Evolutionary conservation across 2,113 vertebrate genomes (phyloP), one percentile per base, ranked within the genome.

Genomic region (Petrocephalus zakoni): DNA sequence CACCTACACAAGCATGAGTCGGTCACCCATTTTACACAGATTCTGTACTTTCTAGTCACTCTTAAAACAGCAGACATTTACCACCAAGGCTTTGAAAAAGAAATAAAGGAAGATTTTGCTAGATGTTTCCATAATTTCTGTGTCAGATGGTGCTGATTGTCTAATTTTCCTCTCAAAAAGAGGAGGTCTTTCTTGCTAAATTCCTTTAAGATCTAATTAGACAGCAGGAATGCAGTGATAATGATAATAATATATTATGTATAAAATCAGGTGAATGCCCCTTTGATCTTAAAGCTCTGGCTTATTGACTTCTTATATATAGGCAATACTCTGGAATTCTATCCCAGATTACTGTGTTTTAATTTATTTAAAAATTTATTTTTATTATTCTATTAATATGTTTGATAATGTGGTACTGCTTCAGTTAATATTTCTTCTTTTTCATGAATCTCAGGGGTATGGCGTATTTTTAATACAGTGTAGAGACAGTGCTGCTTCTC

Each of bases 1-100:
- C 84, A 86, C 84, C 84, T 86, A 86, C 84, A 56, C 84, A 86
- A 55, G 51, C 47, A 34, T 56, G 84, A 86, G 84, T 86, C 84
- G 49, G 11, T 34, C 13, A 51, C 52, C 37, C 29, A 55, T 55
- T 86, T 52, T 37, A 51, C 52, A 51, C 51, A 34, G 83, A 42
- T 56, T 52, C 52, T 56, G 84, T 29, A 55, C 84, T 47, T 49
- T 83, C n/a, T 86, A 13, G 29, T 86, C 52, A 37, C 11, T 25
- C 29, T 52, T 4, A 55, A 34, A n/a, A 8, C 84, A 86, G 51
- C 25, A 49, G 25, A 13, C 51, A 52, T 55, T 55, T 86, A 53
- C 5, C 25, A 55, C 6, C 1, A 1, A 55, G 84, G 15, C 25
- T 86, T 55, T 86, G 15, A 85, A 55, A 8, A 42, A 49, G 19